Conservation (phyloP, 1,140 invertebrate genomes). For the Platyura marginata region DNA sequence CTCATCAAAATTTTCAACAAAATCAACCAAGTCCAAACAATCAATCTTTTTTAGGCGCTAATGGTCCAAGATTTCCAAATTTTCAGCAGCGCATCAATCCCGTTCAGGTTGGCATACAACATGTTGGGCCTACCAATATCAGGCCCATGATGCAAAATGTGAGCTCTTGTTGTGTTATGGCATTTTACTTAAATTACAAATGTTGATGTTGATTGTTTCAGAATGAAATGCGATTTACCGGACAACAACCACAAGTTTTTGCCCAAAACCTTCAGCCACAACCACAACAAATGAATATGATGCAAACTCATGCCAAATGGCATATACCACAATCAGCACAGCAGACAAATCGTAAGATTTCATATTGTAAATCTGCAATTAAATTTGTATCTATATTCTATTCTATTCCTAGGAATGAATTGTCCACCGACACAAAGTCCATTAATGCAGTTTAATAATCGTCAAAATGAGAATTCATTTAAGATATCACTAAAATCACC, state of each 20-base stretch:
- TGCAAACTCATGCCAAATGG: slow-evolving; percentile 26
- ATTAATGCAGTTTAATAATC: slow-evolving; percentile 21
- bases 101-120: slow-evolving; percentile 12
- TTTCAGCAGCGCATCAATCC: slow-evolving; percentile 23
- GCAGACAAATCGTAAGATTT: slow-evolving; percentile 25
- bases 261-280: slow-evolving; percentile 8
- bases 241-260: slow-evolving; percentile 9
- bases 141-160: slow-evolving; percentile 24
- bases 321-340: slow-evolving; percentile 41
- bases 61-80: slow-evolving; percentile 16
- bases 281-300: slow-evolving; percentile 2
- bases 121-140: background rate
- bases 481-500: slow-evolving; percentile 40
- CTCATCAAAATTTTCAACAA: slow-evolving; percentile 19
- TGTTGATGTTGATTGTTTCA: slow-evolving; percentile 7
- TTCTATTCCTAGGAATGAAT: slow-evolving; percentile 1
- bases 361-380: too few species aligned
- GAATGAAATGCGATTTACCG: slow-evolving; percentile 25
- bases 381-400: too few species aligned
- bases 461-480: slow-evolving; percentile 32
- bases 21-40: slow-evolving; percentile 16
- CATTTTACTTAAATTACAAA: too few species aligned
- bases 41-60: slow-evolving; percentile 19
- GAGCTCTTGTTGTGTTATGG: slow-evolving; percentile 4
- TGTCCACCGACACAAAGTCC: slow-evolving; percentile 14